Percentiles rank a stretch among this genome's conserved stretches.
Evolutionary conservation across 2,113 vertebrate species (phyloP).

Genomic region (Neolamprologus kungweensis): DNA sequence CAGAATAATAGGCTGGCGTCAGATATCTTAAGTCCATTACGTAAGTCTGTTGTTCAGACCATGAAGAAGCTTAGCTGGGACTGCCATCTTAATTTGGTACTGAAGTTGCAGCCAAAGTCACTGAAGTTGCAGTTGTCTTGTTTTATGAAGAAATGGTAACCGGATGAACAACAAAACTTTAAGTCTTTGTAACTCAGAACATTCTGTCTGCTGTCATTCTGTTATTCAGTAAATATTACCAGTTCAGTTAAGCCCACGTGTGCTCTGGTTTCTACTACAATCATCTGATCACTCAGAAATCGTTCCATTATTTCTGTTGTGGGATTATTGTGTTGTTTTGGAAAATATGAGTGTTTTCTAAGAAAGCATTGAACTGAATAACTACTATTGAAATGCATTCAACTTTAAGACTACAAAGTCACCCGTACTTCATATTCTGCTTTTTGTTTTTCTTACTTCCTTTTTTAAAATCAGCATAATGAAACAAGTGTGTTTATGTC

Average conservation of each 20-base stretch:
- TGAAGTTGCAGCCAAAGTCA: not conserved
- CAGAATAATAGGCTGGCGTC: not conserved
- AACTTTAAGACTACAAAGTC: not conserved
- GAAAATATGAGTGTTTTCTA: not conserved
- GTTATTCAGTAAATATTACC: not conserved
- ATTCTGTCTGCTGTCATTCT: not conserved
- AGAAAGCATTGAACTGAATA: not conserved
- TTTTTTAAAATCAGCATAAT: not conserved
- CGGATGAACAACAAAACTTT: not conserved
- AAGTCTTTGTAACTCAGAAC: not conserved
- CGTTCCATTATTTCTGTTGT: not conserved
- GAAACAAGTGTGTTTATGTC: not conserved
- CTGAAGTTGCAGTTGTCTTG: not conserved
- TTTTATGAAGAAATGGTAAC: not conserved
- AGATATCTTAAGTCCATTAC: not conserved
- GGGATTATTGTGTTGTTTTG: not conserved
- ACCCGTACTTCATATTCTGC: not conserved
- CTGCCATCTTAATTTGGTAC: not conserved
- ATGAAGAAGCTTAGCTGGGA: not conserved
- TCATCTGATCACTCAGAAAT: not conserved
- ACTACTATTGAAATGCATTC: not conserved
- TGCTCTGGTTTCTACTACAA: slow-evolving; percentile 4
- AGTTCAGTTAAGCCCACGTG: not conserved
- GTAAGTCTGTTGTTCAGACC: not conserved
- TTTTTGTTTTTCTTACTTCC: not conserved